Evolutionary conservation across 2,797 vertebrate species (phyloP).

Genomic region (Eidolon dupreanum): DNA sequence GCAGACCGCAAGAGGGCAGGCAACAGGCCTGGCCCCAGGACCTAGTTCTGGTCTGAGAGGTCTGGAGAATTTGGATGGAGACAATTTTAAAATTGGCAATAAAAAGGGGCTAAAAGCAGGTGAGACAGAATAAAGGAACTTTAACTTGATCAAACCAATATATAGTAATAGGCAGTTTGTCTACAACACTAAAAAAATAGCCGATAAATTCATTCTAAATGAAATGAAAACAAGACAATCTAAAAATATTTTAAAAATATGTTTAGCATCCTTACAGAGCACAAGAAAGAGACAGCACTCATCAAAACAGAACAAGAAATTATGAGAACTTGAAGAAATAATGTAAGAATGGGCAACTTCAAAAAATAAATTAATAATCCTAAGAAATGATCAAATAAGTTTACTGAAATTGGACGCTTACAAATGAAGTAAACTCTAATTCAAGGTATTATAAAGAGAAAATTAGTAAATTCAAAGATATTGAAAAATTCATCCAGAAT

Average conservation of each 20-base stretch:
- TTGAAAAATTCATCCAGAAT: too few species aligned
- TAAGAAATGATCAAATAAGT: too few species aligned
- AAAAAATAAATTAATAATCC: neutral
- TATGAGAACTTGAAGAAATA: neutral
- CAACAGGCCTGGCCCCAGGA: too few species aligned
- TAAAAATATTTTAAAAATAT: neutral
- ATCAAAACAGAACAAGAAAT: neutral
- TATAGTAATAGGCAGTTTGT: too few species aligned
- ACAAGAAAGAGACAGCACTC: neutral
- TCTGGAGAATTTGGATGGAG: neutral
- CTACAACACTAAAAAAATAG: too few species aligned
- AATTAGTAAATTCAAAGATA: too few species aligned
- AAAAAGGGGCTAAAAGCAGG: neutral
- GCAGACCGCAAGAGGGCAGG: too few species aligned
- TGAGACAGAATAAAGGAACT: neutral
- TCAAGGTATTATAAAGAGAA: too few species aligned
- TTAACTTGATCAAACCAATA: too few species aligned
- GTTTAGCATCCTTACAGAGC: neutral
- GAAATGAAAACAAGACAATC: neutral
- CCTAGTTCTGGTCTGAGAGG: neutral
- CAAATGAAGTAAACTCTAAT: too few species aligned
- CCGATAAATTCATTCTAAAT: neutral
- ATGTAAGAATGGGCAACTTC: neutral
- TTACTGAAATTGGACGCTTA: too few species aligned
- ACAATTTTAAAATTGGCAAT: neutral